Evolutionary conservation across 2,888 invertebrate genomes (phyloP).

Genomic region (Cheiracanthium punctorium): DNA sequence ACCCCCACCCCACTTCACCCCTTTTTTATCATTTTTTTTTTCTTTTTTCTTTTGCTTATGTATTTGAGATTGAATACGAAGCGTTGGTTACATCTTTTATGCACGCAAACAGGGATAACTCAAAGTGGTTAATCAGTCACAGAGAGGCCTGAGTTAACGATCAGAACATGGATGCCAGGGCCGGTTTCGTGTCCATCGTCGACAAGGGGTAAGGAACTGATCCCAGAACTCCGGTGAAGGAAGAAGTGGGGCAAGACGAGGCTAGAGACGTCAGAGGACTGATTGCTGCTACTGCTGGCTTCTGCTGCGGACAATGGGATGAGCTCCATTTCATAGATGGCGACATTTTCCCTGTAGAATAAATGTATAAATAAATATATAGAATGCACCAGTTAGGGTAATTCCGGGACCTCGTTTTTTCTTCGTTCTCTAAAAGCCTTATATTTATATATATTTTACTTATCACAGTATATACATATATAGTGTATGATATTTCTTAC

Average conservation of each 20-base stretch:
- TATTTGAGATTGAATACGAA: background rate
- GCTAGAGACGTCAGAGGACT: constrained; percentile 65
- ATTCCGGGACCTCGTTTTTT: no score
- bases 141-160: background rate
- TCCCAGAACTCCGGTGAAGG: constrained; percentile 65
- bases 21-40: no score
- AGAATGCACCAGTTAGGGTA: no score
- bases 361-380: no score
- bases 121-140: background rate
- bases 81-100: background rate
- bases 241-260: constrained; percentile 64
- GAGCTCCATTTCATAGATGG: constrained; percentile 65
- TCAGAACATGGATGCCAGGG: constrained; percentile 67
- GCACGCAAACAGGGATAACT: background rate
- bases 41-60: no score
- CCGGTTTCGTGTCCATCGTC: constrained; percentile 64
- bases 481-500: no score
- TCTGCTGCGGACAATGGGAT: constrained; percentile 62
- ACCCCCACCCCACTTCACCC: no score
- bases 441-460: no score
- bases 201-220: constrained; percentile 65
- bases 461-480: no score
- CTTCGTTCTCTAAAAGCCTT: no score
- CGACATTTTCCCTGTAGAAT: constrained; percentile 58
- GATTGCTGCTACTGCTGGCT: constrained; percentile 66